Percentiles rank a stretch among this genome's conserved stretches.
phyloP scores from a whole-genome alignment of 2,113 vertebrate genomes.

The Piliocolobus tephrosceles region DNA sequence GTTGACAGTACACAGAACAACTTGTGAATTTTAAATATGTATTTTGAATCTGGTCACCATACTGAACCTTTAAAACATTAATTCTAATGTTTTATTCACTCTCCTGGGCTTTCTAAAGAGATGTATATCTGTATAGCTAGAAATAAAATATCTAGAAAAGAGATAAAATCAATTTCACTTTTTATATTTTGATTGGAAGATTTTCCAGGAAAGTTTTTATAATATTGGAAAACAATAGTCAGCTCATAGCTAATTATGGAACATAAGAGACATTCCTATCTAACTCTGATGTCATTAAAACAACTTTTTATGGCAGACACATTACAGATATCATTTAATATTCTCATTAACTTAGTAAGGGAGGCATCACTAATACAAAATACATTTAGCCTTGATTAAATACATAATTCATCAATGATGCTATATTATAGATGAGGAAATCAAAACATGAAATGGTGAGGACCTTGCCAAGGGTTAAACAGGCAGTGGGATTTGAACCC shows the following conservation, averaged over 20 bases:
- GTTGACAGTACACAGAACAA: neutral
- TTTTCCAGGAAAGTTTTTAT: neutral
- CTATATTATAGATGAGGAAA: neutral
- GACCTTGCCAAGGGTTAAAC: neutral
- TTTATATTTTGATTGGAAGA: slow-evolving; percentile 12
- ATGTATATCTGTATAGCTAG: neutral
- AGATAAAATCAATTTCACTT: neutral
- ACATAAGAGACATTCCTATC: neutral
- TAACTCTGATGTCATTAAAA: neutral
- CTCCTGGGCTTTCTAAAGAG: neutral
- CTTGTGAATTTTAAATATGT: neutral
- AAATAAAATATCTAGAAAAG: slow-evolving; percentile 31
- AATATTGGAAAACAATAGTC: neutral
- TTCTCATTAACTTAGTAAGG: neutral
- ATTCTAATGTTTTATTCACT: neutral
- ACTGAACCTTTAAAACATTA: neutral
- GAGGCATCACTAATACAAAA: slow-evolving; percentile 2
- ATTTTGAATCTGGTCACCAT: neutral
- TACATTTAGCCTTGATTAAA: neutral
- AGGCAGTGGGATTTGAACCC: neutral
- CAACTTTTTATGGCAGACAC: neutral
- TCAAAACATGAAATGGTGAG: neutral
- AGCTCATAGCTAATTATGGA: neutral
- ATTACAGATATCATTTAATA: neutral
- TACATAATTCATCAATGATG: neutral